Evolutionary conservation across 1,140 invertebrate genomes (phyloP).

Genomic region (Conopomorpha cramerella): DNA sequence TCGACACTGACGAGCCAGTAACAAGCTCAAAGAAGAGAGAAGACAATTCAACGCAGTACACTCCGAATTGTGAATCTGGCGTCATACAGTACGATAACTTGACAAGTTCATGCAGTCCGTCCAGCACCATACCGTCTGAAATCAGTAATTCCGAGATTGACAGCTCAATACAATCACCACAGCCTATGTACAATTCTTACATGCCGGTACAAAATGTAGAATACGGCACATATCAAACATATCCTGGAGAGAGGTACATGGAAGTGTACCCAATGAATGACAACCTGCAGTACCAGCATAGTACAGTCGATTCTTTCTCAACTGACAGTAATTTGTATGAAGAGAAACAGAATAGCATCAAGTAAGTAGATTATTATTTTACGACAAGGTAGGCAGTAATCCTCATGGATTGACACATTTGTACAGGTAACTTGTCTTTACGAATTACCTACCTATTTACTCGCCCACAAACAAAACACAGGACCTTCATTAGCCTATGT

Average conservation of each 20-base stretch:
- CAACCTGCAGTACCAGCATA: slow-evolving; percentile 24
- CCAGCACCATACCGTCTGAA: slow-evolving; percentile 38
- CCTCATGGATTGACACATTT: too few relatives aligned
- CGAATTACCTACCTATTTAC: too few relatives aligned
- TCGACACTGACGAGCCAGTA: slow-evolving; percentile 35
- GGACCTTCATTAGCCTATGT: too few relatives aligned
- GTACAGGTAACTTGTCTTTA: too few relatives aligned
- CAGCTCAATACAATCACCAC: slow-evolving; percentile 27
- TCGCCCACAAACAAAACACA: too few relatives aligned
- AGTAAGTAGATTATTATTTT: slow-evolving; percentile 14
- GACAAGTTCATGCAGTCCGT: slow-evolving; percentile 45
- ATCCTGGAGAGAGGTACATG: slow-evolving; percentile 5
- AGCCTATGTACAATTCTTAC: slow-evolving; percentile 19
- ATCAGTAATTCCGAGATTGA: slow-evolving; percentile 33
- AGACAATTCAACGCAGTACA: slow-evolving; percentile 25
- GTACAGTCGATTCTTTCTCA: slow-evolving; percentile 29
- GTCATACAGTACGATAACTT: slow-evolving; percentile 34
- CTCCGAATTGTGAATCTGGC: slow-evolving; percentile 17
- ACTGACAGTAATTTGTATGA: slow-evolving; percentile 27
- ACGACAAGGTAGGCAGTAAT: too few relatives aligned
- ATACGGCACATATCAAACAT: slow-evolving; percentile 16
- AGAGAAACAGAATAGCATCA: slow-evolving; percentile 44
- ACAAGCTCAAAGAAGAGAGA: slow-evolving; percentile 47
- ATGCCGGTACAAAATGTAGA: slow-evolving; percentile 19
- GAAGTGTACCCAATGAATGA: slow-evolving; percentile 41